A percentile compares a stretch with the other conserved stretches of the same genome.
phyloP scores from a whole-genome alignment of 2,113 vertebrate species.

The Amazona vittata region DNA sequence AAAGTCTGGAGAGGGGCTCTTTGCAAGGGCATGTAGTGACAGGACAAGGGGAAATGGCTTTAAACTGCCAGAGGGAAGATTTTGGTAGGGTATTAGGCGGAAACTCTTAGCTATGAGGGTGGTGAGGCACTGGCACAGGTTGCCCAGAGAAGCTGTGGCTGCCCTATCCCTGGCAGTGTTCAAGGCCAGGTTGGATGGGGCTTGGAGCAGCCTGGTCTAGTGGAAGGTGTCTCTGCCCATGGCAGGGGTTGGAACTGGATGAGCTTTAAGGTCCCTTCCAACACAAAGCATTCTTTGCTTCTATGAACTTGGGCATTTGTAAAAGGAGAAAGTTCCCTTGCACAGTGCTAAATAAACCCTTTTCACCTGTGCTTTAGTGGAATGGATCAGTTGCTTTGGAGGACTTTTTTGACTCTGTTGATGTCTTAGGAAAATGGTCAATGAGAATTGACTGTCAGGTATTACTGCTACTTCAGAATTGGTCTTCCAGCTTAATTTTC shows the following conservation, averaged over 20 bases:
- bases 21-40: background rate
- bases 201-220: background rate
- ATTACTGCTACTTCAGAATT: background rate
- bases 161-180: background rate
- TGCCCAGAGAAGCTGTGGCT: background rate
- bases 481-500: background rate
- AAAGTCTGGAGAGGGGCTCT: background rate
- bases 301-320: background rate
- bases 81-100: background rate
- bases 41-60: background rate
- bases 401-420: background rate
- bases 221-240: background rate
- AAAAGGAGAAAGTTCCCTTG: background rate
- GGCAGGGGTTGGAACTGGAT: background rate
- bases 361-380: fast-evolving
- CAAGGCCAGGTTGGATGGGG: background rate
- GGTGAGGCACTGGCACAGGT: background rate
- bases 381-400: fast-evolving
- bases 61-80: background rate
- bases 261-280: background rate
- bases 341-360: background rate
- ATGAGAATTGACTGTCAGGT: background rate
- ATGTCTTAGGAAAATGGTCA: background rate
- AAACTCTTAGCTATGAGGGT: background rate
- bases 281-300: background rate